Percentiles rank a stretch among this genome's conserved stretches.
Evolutionary conservation across 2,888 invertebrate species (phyloP).

Genomic region (Apamea monoglypha): DNA sequence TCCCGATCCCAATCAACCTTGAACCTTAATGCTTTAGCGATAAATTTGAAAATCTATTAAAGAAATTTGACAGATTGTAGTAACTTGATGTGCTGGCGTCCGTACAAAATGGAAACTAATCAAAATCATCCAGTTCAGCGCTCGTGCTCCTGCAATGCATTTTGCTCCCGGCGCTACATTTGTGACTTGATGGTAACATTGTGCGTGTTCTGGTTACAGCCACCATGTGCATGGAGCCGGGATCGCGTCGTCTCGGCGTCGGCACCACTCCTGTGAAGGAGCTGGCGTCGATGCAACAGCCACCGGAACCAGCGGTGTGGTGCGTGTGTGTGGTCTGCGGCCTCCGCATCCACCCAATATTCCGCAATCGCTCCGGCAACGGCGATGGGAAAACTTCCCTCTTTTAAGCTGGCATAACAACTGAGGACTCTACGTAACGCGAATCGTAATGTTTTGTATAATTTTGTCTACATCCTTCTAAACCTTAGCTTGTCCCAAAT

Average conservation of each 20-base stretch:
- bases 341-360: conserved; percentile 22
- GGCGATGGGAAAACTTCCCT: not conserved
- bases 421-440: not conserved
- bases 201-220: conserved; percentile 21
- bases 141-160: not conserved
- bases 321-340: conserved; percentile 49
- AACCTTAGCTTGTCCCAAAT: conserved; percentile 41
- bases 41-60: too few relatives aligned
- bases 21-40: too few relatives aligned
- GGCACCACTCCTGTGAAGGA: not conserved
- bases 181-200: conserved; percentile 6
- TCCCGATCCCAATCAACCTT: too few relatives aligned
- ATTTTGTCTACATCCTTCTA: conserved; percentile 37
- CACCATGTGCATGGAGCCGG: conserved; percentile 1
- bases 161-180: conserved; percentile 5
- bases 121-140: not conserved
- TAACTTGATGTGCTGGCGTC: too few relatives aligned
- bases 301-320: conserved; percentile 21
- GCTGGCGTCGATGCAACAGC: conserved; percentile 8
- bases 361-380: not conserved
- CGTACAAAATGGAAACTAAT: conserved; percentile 5
- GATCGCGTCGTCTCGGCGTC: not conserved
- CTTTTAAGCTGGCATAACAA: not conserved
- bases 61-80: too few relatives aligned
- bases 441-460: conserved; percentile 9